Base-by-base conservation (phyloP, 2,888 invertebrate genomes). In the Chaetogeoica ovagalla region DNA sequence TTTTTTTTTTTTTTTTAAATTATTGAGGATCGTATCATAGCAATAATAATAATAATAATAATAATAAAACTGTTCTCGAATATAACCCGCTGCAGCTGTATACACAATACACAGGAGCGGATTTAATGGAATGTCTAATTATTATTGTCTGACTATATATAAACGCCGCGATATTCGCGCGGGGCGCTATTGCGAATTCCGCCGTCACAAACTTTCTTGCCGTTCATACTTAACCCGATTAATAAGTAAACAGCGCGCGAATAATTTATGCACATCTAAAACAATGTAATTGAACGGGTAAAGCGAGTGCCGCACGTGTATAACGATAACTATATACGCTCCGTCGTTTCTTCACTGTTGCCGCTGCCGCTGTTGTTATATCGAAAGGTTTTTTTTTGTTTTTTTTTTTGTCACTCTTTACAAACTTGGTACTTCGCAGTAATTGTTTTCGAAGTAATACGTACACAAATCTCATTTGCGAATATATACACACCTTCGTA, bases 241-340 rank as follows among this genome's bases (percentile, higher is more conserved):
- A 79, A 79, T 79, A 79, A 19, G 70, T 71, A 71, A 79, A 79
- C 63, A 79, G 71, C 4, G 9, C 60, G 37, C 43, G 63, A 79
- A 79, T 79, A 71, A 79, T 79, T 79, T 63, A 79, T 70, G 39
- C 70, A 55, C 70, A 71, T 79, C 70, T 65, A 55, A 79, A 63
- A 63, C 57, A 71, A 65, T 65, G 55, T 79, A 79, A 79, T 71
- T 71, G 79, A 79, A 79, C 79, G 79, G 48, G 62, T 76, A 60
- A 76, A 76, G 59, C 30, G 43, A 69, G 39, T 43, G 65, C 55
- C 55, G 7, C 55, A 21, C 65, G 39, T n/a, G n/a, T 39, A 11
- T 66, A 48, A 70, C 62, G 30, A 30, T 30, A 37, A 69, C 52
- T 76, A 60, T 52, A 52, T 77, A 30, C 30, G 4, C 48, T 48